These are phyloP conservation scores for Drosophila hydei DNA, from an alignment of 1,140 invertebrate genomes.

Conservation along the genomic window DNA sequence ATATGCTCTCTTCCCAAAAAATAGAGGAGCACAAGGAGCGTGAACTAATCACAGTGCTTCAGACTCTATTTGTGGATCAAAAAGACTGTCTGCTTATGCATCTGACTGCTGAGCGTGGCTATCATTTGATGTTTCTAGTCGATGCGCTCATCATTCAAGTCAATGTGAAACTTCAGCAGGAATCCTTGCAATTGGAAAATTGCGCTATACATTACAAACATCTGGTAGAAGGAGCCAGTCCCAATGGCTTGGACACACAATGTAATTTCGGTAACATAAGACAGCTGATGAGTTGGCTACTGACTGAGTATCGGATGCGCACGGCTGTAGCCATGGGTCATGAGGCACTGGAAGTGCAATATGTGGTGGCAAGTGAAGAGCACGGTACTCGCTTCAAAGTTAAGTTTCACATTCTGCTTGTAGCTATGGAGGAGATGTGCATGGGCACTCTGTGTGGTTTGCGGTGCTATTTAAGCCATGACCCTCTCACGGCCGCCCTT, in stretches of 20 bases:
- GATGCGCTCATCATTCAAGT: slow-evolving; percentile 39
- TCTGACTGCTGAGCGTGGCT: slow-evolving; percentile 24
- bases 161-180: slow-evolving; percentile 30
- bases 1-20: slow-evolving; percentile 20
- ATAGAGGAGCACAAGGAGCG: slow-evolving; percentile 9
- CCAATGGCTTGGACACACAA: slow-evolving; percentile 23
- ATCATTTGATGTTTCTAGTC: slow-evolving; percentile 52
- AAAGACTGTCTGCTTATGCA: slow-evolving; percentile 42
- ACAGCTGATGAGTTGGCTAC: slow-evolving; percentile 43
- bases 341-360: slow-evolving; percentile 51
- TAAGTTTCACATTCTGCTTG: slow-evolving; percentile 41
- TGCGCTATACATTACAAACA: slow-evolving; percentile 38
- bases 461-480: slow-evolving; percentile 40
- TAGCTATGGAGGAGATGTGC: slow-evolving; percentile 46
- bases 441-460: slow-evolving; percentile 24
- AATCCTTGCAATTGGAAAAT: slow-evolving; percentile 20
- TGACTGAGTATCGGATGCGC: slow-evolving; percentile 45
- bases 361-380: slow-evolving; percentile 23
- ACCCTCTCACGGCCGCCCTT: slow-evolving; percentile 25
- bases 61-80: slow-evolving; percentile 32
- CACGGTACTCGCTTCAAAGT: slow-evolving; percentile 19
- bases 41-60: slow-evolving; percentile 33
- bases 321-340: slow-evolving; percentile 32
- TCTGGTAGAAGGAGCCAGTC: slow-evolving; percentile 20
- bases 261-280: slow-evolving; percentile 21